A percentile compares a stretch with the other conserved stretches of the same genome.
Evolutionary conservation across 2,797 vertebrate species (phyloP).

Genomic region (Eospalax fontanierii): DNA sequence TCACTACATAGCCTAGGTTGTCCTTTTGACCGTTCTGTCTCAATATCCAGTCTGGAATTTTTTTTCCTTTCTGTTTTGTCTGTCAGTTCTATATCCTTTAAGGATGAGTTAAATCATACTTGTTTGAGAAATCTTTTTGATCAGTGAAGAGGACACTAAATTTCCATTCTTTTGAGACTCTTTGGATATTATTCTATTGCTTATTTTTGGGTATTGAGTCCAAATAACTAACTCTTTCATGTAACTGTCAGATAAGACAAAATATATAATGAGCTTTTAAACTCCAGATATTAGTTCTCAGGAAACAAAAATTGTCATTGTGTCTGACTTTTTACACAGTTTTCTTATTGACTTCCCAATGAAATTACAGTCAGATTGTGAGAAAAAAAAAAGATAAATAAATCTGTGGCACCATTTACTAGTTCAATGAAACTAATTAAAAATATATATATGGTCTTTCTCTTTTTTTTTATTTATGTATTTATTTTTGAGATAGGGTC

Average conservation of each 20-base stretch:
- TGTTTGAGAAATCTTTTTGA: constrained; percentile 56
- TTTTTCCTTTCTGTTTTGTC: constrained; percentile 22
- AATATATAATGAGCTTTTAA: background rate
- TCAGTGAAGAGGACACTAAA: constrained; percentile 5
- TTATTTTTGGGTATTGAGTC: background rate
- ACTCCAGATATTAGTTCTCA: constrained; percentile 10
- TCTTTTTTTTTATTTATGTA: too few relatives aligned
- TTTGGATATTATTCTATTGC: constrained; percentile 44
- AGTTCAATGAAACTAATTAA: background rate
- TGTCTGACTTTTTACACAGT: constrained; percentile 40
- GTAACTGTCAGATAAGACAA: constrained; percentile 3
- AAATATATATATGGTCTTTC: too few relatives aligned
- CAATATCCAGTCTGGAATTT: constrained; percentile 38
- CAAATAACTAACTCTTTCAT: constrained; percentile 17
- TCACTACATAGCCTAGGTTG: background rate
- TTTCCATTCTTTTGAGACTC: constrained; percentile 27
- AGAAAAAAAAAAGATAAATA: constrained; percentile 52
- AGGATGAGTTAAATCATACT: constrained; percentile 28
- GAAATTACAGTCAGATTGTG: constrained; percentile 41
- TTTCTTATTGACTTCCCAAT: constrained; percentile 40
- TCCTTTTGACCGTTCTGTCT: background rate
- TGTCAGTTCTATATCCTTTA: constrained; percentile 47
- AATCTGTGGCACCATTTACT: constrained; percentile 53
- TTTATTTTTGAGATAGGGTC: too few relatives aligned
- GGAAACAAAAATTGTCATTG: constrained; percentile 47